Evolutionary conservation across 2,113 vertebrate species (phyloP).

Genomic region (rabbit (Oryctolagus cuniculus)): DNA sequence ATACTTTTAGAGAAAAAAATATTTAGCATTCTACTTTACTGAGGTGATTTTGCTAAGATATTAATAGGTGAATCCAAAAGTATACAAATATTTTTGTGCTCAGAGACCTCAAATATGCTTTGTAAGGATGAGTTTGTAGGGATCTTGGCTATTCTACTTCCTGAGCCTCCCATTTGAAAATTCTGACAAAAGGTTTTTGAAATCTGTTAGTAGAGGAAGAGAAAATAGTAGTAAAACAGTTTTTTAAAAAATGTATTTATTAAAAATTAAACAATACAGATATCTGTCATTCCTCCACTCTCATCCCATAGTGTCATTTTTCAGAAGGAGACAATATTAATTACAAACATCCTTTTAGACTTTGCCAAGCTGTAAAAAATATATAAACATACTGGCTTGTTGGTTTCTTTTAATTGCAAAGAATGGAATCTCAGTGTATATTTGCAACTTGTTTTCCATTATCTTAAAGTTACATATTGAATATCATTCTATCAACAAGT

Average conservation of each 20-base stretch:
- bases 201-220: background rate
- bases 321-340: background rate
- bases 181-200: too few relatives aligned
- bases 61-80: background rate
- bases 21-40: background rate
- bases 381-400: background rate
- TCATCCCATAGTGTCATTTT: background rate
- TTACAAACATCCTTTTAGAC: background rate
- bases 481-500: background rate
- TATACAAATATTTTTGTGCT: conserved; percentile 2
- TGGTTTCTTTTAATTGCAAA: background rate
- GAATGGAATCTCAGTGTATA: background rate
- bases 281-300: background rate
- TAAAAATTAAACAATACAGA: background rate
- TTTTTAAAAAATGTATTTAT: background rate
- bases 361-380: background rate
- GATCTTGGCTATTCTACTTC: background rate
- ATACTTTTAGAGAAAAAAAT: background rate
- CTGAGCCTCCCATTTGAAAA: background rate
- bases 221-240: background rate
- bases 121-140: background rate
- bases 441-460: background rate
- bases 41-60: conserved; percentile 30
- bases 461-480: background rate
- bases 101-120: background rate